These are phyloP conservation scores for Lycaena phlaeas DNA, from an alignment of 2,888 invertebrate species.

Conservation along the genomic window DNA sequence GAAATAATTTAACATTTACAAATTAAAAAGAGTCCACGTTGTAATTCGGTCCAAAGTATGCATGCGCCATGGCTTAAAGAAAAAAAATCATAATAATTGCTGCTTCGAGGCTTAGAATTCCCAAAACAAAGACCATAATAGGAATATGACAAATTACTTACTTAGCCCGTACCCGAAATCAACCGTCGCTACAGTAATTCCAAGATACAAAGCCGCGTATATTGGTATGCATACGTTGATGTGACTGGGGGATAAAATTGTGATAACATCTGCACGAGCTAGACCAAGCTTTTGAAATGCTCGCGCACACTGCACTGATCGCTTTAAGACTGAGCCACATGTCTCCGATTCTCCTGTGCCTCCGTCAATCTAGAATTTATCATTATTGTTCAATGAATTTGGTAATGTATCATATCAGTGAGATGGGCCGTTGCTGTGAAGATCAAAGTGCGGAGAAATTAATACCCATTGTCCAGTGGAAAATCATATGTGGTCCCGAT, in stretches of 20 bases:
- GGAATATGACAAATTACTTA: conserved; percentile 29
- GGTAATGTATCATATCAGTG: no score
- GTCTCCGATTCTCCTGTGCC: conserved; percentile 40
- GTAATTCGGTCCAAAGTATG: no score
- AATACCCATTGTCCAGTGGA: no score
- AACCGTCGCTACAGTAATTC: conserved; percentile 29
- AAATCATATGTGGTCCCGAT: no score
- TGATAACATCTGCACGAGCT: conserved; percentile 42
- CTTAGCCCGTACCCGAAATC: conserved; percentile 28
- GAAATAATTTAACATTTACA: conserved; percentile 19
- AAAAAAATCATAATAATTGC: no score
- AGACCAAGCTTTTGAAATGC: conserved; percentile 38
- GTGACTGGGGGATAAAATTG: conserved; percentile 46
- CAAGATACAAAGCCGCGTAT: conserved; percentile 48
- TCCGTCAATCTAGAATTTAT: conserved; percentile 17
- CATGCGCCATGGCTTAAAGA: no score
- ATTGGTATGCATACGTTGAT: conserved; percentile 45
- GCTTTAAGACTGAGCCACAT: conserved; percentile 31
- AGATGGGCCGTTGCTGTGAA: no score
- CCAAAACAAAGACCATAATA: no score
- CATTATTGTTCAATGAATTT: no score
- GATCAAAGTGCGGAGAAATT: no score
- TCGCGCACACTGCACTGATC: conserved; percentile 38
- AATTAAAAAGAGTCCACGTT: no score
- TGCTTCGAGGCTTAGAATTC: no score